Evolutionary conservation across 2,888 invertebrate genomes (phyloP), one percentile per base, ranked within the genome.

Genomic region (Pollenia angustigena): DNA sequence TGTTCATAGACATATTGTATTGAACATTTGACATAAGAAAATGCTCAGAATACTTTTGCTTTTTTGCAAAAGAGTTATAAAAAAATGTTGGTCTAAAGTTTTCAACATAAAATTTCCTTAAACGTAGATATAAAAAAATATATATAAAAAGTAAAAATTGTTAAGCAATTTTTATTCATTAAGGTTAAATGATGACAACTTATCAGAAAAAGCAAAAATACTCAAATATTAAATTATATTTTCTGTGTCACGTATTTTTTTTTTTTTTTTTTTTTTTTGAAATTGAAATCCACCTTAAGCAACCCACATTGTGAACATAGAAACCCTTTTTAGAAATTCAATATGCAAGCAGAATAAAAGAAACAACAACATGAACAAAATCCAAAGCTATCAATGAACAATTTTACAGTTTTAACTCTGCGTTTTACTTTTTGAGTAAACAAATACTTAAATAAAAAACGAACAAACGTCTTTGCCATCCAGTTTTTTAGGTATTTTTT

Each of bases 301-400:
- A 52, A 48, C 14, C 69, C 42, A 74, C 50, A 48, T 50, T 9
- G 50, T 74, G 48, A 58, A 46, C 46, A 56, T 58, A n/a, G 32
- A 66, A 74, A 74, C 56, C 74, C 74, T 75, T 81, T 68, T 75
- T 50, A 58, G 75, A 68, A 81, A 75, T 75, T 81, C 81, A 74
- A 75, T 81, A 66, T 46, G 0, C 32, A 32, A 54, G 42, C 40
- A 66, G 32, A 58, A 58, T 44, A 1, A 44, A 46, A 64, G 18
- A 52, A 60, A 60, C 48, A 48, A 10, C 50, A 69, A 48, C 52
- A 32, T 32, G 32, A 32, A 32, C 32, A 4, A 82, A 58, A 60
- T n/a, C 40, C 18, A 40, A 60, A 69, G 11, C 60, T 74, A 74
- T 82, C 78, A 81, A 74, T 82, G 68, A 79, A 69, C 56, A 66